Evolutionary conservation across 2,113 vertebrate genomes (phyloP).

Genomic region (Rhea americana): DNA sequence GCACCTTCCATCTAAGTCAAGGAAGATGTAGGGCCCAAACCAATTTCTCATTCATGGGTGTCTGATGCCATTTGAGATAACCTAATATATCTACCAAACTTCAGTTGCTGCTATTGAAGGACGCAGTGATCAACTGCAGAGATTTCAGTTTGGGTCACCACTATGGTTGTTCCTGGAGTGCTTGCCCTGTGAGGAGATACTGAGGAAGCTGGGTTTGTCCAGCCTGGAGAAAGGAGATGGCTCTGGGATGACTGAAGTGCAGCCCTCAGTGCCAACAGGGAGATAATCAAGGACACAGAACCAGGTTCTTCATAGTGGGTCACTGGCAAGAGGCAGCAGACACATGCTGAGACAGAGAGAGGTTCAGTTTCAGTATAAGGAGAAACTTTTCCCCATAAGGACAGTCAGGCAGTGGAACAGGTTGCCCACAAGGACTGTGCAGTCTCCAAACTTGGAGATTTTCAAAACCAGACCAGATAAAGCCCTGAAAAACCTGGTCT

Average conservation of each 20-base stretch:
- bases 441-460: fast-evolving
- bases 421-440: neutral
- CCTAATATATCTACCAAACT: neutral
- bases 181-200: neutral
- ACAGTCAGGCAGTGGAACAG: neutral
- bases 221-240: neutral
- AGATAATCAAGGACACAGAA: neutral
- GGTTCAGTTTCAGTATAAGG: neutral
- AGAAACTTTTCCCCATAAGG: neutral
- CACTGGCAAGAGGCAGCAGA: neutral
- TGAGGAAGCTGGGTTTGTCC: neutral
- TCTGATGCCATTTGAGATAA: neutral
- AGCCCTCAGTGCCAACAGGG: neutral
- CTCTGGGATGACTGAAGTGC: neutral
- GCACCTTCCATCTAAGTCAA: neutral
- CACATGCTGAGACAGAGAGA: neutral
- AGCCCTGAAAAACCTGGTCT: neutral
- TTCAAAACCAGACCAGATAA: neutral
- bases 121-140: neutral
- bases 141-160: neutral
- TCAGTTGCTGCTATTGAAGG: neutral
- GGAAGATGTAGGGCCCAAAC: neutral
- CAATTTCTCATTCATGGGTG: neutral
- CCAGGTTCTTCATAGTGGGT: neutral
- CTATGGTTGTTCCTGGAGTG: neutral